These are phyloP conservation scores for Gymnarchus niloticus DNA, from an alignment of 2,113 vertebrate species.

Conservation along the genomic window DNA sequence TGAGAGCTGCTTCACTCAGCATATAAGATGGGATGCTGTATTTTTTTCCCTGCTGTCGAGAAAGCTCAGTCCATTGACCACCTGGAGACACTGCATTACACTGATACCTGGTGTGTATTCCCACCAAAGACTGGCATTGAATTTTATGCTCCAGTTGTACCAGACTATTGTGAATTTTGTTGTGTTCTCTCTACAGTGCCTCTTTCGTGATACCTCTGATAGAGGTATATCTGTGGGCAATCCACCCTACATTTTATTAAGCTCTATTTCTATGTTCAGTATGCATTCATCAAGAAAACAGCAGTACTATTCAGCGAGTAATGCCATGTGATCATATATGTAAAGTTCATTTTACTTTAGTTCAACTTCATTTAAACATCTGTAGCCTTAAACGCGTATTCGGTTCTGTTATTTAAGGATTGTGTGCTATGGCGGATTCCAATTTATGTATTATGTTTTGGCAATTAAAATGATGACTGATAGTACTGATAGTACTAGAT, in stretches of 20 bases:
- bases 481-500: too few species aligned
- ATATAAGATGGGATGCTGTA: conserved; percentile 3
- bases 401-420: background rate
- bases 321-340: background rate
- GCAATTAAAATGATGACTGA: background rate
- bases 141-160: background rate
- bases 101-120: background rate
- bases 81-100: background rate
- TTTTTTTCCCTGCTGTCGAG: background rate
- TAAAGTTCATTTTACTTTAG: background rate
- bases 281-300: conserved; percentile 7
- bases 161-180: conserved; percentile 2
- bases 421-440: background rate
- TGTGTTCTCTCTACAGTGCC: background rate
- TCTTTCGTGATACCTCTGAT: conserved; percentile 3
- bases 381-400: background rate
- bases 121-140: background rate
- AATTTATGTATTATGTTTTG: background rate
- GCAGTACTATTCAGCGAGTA: background rate
- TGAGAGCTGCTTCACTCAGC: conserved; percentile 3
- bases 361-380: background rate
- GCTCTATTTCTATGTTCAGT: background rate
- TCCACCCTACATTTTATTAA: background rate
- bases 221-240: conserved; percentile 14
- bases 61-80: background rate